Evolutionary conservation across 2,113 vertebrate genomes (phyloP), one percentile per base, ranked within the genome.

Genomic region (Capreolus pygargus): DNA sequence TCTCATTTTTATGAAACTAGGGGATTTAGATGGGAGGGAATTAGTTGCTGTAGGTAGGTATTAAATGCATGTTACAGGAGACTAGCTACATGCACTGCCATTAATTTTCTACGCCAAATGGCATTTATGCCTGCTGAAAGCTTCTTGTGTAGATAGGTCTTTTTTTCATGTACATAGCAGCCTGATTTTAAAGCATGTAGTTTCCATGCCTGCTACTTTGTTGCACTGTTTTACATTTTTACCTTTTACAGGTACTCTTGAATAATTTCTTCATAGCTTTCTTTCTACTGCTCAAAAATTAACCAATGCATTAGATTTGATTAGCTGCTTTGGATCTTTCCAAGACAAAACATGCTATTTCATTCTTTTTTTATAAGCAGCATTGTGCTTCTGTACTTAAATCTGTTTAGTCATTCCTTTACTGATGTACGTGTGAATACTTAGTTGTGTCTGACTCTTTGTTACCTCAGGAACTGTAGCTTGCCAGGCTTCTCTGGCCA

Each of bases 1-100:
- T 94, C 47, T 96, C 39, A 88, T 92, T 83, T 83, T 96, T 76
- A 70, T 70, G n/a, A 96, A 90, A 30, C 11, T 93, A 39, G 86
- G 39, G 36, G 11, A 23, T 86, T 86, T 96, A 82, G 83, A 39
- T 96, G 28, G 7, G 58, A 89, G 28, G 84, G 12, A 95, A 33
- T 85, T 93, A 89, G 13, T 96, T 96, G 47, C 19, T 94, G 0
- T 92, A 84, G 10, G 21, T 81, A 64, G 64, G 50, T 55, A 90
- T 92, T 96, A 19, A 52, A 78, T 70, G n/a, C 15, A 67, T 67
- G 28, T 91, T 64, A 84, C 21, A 84, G 39, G 43, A 76, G 86
- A 89, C 15, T 60, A 89, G 61, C 61, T 96, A 70, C 3, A 36
- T 88, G 52, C 10, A 82, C 9, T 95, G 33, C 13, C 55, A 39